Evolutionary conservation across 2,797 vertebrate genomes (phyloP), one percentile per base, ranked within the genome.

Genomic region (Australoheros facetus): DNA sequence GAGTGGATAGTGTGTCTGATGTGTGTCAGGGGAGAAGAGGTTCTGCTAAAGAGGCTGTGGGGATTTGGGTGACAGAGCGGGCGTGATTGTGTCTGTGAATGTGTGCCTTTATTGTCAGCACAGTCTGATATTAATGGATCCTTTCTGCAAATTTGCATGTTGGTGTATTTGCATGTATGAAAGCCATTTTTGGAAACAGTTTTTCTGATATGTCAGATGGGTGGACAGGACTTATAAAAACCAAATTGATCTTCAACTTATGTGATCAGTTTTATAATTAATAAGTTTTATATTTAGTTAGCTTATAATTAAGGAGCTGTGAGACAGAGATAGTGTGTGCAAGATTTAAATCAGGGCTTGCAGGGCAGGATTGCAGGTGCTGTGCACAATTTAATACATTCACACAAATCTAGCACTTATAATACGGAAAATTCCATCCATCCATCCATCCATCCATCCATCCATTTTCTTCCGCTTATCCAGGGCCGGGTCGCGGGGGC

Each of bases 1-100:
- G 71, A 78, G 83, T 58, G 56, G 7, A 34, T 69, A 32, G 16
- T 56, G 56, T 64, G 28, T 84, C 73, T 81, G 85, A 81, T 77
- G 42, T 82, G 71, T 70, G 56, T 62, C 71, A 60, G 59, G 26
- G 69, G 56, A 80, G 73, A 23, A 56, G 45, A 57, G 37, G 30
- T 42, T 79, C 73, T 80, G 45, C 60, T 23, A 21, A 62, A 85
- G 42, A 58, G 53, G 30, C 53, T 54, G 26, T 30, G 4, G 55
- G 45, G 45, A 84, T 66, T 84, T 62, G 48, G 53, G 39, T 53
- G 39, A 32, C 19, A 23, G 30, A n/a, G 26, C 11, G 26, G 48
- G 30, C 3, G 4, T 21, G 23, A 54, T 30, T 51, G 45, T 55
- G 64, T 71, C 64, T 64, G 42, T 30, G 62, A 69, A 51, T 69